Percentiles rank a stretch among this genome's conserved stretches.
Evolutionary conservation across 1,140 invertebrate species (phyloP).

Genomic region (Papilio machaon): DNA sequence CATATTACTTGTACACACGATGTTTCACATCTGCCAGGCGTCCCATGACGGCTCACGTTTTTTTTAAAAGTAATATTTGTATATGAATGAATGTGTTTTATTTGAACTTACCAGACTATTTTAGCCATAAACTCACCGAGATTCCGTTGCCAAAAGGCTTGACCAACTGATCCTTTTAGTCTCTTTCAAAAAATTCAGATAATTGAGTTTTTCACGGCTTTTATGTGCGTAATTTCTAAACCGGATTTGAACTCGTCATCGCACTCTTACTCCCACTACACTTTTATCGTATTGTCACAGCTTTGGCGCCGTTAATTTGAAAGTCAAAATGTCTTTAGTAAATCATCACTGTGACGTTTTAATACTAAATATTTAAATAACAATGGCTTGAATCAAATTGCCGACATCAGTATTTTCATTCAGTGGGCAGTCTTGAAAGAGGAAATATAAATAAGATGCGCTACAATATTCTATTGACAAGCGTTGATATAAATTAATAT

Average conservation of each 20-base stretch:
- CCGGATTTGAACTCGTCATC: not conserved
- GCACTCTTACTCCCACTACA: not conserved
- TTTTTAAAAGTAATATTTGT: no score
- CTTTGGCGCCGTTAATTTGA: constrained; percentile 2
- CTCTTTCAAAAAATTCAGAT: no score
- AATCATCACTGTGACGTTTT: not conserved
- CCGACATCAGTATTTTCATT: not conserved
- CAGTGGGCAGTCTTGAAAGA: not conserved
- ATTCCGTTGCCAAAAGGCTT: no score
- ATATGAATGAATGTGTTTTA: no score
- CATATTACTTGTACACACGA: no score
- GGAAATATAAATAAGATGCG: not conserved
- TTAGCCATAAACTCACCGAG: no score
- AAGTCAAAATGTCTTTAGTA: not conserved
- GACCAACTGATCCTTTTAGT: no score
- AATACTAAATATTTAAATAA: not conserved
- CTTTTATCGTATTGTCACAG: not conserved
- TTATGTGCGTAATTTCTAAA: not conserved
- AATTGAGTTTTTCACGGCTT: not conserved
- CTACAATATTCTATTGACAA: not conserved
- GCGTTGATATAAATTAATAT: not conserved
- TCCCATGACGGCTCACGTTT: no score
- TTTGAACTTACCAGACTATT: no score
- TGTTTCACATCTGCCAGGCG: no score
- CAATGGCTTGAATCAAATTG: not conserved